Evolutionary conservation across 2,797 vertebrate species (phyloP).

Genomic region (Delichon dasypus): DNA sequence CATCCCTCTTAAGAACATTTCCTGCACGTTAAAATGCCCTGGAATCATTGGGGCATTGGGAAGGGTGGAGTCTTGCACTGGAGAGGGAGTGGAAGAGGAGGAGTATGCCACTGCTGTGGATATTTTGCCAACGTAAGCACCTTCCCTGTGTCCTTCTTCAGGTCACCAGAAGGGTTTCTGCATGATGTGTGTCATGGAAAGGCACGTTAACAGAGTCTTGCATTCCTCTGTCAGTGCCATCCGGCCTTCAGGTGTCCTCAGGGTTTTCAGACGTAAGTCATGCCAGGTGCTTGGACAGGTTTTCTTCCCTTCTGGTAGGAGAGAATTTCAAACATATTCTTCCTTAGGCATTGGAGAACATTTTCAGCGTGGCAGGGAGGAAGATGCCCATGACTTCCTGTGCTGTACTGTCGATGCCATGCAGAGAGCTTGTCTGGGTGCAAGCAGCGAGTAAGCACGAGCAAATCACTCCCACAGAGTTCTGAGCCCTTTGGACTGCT

Average conservation of each 20-base stretch:
- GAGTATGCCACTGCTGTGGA: background rate
- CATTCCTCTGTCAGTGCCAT: background rate
- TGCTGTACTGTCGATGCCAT: background rate
- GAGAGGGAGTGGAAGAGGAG: background rate
- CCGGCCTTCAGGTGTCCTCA: background rate
- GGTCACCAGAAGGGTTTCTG: background rate
- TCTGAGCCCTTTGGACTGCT: background rate
- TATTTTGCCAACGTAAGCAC: too few species aligned
- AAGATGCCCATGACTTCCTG: background rate
- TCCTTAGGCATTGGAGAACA: background rate
- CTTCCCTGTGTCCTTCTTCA: background rate
- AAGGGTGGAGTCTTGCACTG: background rate
- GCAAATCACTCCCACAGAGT: background rate
- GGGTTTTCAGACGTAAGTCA: background rate
- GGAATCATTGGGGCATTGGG: fast-evolving
- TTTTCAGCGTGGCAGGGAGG: background rate
- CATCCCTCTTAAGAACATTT: background rate
- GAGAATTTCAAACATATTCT: background rate
- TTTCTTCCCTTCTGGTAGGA: background rate
- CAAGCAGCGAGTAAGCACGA: background rate
- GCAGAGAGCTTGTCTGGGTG: background rate
- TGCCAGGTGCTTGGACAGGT: background rate
- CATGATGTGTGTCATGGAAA: background rate
- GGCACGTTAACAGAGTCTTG: background rate
- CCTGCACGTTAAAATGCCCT: background rate